Conservation (phyloP, 2,888 invertebrate species). For the Drosophila ustulata region DNA sequence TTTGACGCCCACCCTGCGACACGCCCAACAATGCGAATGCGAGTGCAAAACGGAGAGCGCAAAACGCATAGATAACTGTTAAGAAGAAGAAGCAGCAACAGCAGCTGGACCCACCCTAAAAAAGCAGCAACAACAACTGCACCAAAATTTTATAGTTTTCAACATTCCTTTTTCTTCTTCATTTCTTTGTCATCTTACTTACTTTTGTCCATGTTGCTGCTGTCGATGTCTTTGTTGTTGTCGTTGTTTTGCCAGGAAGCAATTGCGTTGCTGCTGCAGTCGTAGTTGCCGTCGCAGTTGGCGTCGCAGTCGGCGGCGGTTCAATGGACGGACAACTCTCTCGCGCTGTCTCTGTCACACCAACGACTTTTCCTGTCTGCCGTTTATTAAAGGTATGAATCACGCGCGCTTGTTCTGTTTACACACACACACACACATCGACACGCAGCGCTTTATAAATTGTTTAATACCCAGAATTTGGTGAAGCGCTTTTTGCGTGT, state of each 20-base stretch:
- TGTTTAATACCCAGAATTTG: conserved; percentile 65
- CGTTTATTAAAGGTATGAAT: conserved; percentile 59
- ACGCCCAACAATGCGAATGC: conserved; percentile 72
- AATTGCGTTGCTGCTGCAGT: conserved; percentile 56
- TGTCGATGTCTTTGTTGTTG: conserved; percentile 20
- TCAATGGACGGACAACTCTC: conserved; percentile 66
- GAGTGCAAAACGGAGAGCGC: conserved; percentile 47
- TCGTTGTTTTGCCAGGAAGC: conserved; percentile 58
- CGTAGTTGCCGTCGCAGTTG: conserved; percentile 14
- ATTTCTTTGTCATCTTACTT: conserved; percentile 51
- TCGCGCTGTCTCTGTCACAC: conserved; percentile 32
- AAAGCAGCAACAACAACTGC: conserved; percentile 49
- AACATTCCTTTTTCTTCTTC: conserved; percentile 13
- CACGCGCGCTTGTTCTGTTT: conserved; percentile 61
- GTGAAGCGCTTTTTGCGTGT: conserved; percentile 61
- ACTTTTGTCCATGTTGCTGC: conserved; percentile 69
- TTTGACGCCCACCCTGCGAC: conserved; percentile 51
- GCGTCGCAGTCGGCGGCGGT: conserved; percentile 43
- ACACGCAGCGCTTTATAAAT: conserved; percentile 41
- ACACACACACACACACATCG: conserved; percentile 32
- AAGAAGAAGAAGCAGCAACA: conserved; percentile 1
- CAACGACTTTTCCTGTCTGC: conserved; percentile 41
- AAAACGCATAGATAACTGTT: conserved; percentile 52
- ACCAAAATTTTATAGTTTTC: conserved; percentile 46
- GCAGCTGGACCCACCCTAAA: conserved; percentile 56